Percentiles rank a stretch among this genome's conserved stretches.
Evolutionary conservation across 2,113 vertebrate genomes (phyloP).

Genomic region (Plotosus lineatus): DNA sequence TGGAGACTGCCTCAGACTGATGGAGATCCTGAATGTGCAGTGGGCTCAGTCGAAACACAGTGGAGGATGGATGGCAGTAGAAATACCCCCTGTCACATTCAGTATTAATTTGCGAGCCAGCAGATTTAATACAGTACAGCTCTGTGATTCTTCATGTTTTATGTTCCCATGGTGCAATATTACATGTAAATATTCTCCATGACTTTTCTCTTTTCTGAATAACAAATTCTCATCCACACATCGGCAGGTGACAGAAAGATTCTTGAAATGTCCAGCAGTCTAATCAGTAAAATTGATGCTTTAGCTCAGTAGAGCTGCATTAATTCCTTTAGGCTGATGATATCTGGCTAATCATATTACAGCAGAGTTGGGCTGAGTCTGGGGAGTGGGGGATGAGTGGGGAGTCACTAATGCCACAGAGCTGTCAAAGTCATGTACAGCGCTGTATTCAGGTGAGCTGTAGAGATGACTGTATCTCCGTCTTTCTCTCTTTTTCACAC

Average conservation of each 20-base stretch:
- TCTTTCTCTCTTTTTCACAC: background rate
- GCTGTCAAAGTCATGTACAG: slow-evolving; percentile 54
- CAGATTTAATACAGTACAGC: background rate
- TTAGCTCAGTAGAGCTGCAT: slow-evolving; percentile 51
- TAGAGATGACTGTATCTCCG: slow-evolving; percentile 18
- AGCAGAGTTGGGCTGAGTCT: slow-evolving; percentile 54
- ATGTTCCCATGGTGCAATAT: background rate
- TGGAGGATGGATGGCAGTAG: background rate
- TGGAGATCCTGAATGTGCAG: background rate
- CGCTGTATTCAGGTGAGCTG: slow-evolving; percentile 4
- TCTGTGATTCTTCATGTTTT: slow-evolving; percentile 1
- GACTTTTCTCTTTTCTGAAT: background rate
- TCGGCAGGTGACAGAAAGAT: slow-evolving; percentile 52
- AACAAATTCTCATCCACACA: slow-evolving; percentile 4
- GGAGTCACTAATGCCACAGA: slow-evolving; percentile 57
- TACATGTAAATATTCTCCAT: background rate
- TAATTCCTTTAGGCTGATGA: slow-evolving; percentile 68
- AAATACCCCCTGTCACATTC: slow-evolving; percentile 5
- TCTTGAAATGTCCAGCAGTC: slow-evolving; percentile 34
- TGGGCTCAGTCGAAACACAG: background rate
- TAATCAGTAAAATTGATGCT: slow-evolving; percentile 46
- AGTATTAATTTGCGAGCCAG: background rate
- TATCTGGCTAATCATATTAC: slow-evolving; percentile 76
- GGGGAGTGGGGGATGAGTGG: slow-evolving; percentile 59
- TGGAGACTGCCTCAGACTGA: background rate